phyloP scores from a whole-genome alignment of 2,797 vertebrate genomes.

The Tenualosa ilisha region DNA sequence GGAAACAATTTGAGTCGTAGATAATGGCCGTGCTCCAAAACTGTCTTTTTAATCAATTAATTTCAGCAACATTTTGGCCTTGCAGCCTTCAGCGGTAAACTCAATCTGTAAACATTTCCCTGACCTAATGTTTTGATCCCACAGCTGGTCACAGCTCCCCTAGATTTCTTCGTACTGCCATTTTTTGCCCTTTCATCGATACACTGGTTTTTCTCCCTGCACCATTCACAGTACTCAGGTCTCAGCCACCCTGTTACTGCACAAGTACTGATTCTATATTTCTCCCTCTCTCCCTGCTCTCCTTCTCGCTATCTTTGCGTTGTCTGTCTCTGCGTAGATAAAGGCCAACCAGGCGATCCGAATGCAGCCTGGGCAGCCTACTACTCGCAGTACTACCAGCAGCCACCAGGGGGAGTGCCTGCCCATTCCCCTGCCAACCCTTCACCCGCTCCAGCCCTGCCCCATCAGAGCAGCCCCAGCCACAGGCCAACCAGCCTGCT shows the following conservation, averaged over 20 bases:
- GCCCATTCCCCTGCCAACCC: slow-evolving; percentile 68
- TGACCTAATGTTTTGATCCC: too few species aligned
- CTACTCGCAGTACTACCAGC: slow-evolving; percentile 81
- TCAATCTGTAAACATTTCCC: too few species aligned
- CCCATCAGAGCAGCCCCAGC: slow-evolving; percentile 72
- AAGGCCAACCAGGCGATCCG: slow-evolving; percentile 76
- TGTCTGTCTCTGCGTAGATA: neutral
- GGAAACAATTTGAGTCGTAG: too few species aligned
- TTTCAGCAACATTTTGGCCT: too few species aligned
- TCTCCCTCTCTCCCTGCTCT: neutral
- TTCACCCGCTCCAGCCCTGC: slow-evolving; percentile 52
- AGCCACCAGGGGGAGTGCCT: slow-evolving; percentile 69
- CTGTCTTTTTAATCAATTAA: too few species aligned
- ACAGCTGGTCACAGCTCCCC: too few species aligned
- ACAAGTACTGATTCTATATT: neutral
- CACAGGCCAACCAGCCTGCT: slow-evolving; percentile 63
- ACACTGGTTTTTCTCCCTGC: neutral
- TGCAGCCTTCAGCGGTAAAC: too few species aligned
- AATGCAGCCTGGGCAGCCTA: slow-evolving; percentile 81
- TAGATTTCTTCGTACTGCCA: neutral
- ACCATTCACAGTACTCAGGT: neutral
- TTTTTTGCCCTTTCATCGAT: neutral
- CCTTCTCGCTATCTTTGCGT: neutral
- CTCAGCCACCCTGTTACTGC: neutral
- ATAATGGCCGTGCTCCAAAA: too few species aligned